Percentiles rank a stretch among this genome's conserved stretches.
These are phyloP conservation scores for Trachemys scripta DNA, from an alignment of 2,113 vertebrate species.

Conservation along the genomic window DNA sequence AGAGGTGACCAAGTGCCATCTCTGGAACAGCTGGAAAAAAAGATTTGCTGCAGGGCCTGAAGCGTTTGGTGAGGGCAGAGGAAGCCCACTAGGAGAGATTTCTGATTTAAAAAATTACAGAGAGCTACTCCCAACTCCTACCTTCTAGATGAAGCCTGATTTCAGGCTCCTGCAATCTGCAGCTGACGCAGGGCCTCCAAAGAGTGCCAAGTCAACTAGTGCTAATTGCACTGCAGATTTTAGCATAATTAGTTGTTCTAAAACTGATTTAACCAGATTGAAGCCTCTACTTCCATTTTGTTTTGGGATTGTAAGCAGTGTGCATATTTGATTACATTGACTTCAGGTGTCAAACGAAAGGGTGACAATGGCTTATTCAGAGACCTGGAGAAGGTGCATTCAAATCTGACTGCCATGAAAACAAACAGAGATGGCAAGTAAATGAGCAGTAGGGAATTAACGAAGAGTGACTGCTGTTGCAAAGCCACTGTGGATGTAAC, in stretches of 20 bases:
- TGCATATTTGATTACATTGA: not conserved
- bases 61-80: not conserved
- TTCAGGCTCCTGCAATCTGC: constrained; percentile 60
- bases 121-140: constrained; percentile 57
- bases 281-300: constrained; percentile 78
- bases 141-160: constrained; percentile 36
- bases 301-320: constrained; percentile 12
- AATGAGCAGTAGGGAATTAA: constrained; percentile 66
- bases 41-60: not conserved
- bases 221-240: constrained; percentile 85
- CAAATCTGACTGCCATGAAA: constrained; percentile 69
- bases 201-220: constrained; percentile 82
- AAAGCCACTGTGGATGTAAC: not conserved
- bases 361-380: constrained; percentile 34
- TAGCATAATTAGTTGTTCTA: constrained; percentile 82
- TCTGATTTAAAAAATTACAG: constrained; percentile 46
- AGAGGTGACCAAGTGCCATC: not conserved
- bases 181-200: constrained; percentile 78
- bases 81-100: constrained; percentile 2
- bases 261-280: constrained; percentile 79
- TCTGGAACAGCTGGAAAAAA: not conserved
- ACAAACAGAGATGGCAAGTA: constrained; percentile 67
- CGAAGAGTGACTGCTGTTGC: not conserved
- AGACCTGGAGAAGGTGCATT: constrained; percentile 68
- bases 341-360: constrained; percentile 63